These are phyloP conservation scores for Potamarius usumacintae DNA, from an alignment of 2,113 vertebrate species.

Conservation along the genomic window DNA sequence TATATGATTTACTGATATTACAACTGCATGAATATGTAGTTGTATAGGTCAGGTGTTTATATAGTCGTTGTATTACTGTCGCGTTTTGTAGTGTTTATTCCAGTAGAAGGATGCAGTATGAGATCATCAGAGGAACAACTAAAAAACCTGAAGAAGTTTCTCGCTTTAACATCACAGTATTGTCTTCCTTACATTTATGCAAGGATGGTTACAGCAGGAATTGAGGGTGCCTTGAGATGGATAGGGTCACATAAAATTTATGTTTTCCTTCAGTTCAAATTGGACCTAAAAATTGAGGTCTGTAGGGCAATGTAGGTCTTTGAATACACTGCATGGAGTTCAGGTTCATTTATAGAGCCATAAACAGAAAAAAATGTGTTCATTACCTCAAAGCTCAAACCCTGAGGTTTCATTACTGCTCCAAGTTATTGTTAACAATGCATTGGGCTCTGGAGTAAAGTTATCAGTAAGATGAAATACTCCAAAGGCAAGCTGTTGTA, in stretches of 20 bases:
- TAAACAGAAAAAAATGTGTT: background rate
- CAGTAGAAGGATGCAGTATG: background rate
- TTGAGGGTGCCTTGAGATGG: background rate
- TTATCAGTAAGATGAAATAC: background rate
- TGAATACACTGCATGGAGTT: background rate
- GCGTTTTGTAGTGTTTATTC: background rate
- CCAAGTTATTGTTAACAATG: background rate
- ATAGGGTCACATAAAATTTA: background rate
- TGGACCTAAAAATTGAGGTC: background rate
- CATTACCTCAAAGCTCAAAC: background rate
- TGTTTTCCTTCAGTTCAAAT: background rate
- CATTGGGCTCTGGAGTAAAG: background rate
- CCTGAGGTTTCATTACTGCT: conserved; percentile 18
- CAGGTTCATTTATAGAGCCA: background rate
- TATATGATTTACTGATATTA: background rate
- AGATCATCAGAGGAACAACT: background rate
- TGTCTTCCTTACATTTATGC: background rate
- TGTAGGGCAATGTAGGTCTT: background rate
- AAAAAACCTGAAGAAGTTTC: background rate
- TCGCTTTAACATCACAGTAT: background rate
- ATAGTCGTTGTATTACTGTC: background rate
- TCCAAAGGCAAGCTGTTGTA: background rate
- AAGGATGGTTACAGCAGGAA: background rate
- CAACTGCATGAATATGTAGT: background rate
- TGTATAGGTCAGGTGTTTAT: background rate